phyloP scores from a whole-genome alignment of 2,888 invertebrate species.

The Caenorhabditis sp. region DNA sequence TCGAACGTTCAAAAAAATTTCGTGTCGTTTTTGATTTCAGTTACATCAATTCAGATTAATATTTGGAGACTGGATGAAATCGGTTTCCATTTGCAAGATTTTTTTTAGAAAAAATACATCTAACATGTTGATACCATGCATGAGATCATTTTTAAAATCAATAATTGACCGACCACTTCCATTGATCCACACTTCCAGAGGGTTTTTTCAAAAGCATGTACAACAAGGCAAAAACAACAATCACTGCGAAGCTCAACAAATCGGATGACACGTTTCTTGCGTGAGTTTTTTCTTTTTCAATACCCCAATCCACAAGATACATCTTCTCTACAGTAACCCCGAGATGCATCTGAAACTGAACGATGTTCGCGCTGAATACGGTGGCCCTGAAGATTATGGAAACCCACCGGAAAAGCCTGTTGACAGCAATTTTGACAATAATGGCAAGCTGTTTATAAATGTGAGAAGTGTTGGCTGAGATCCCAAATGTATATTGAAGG shows the following conservation, averaged over 20 bases:
- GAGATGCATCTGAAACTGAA: not conserved
- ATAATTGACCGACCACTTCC: too few species aligned
- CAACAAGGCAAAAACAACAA: constrained; percentile 1
- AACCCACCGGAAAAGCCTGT: not conserved
- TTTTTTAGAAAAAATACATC: too few species aligned
- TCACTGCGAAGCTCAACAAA: not conserved
- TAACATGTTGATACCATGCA: too few species aligned
- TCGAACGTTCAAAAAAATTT: too few species aligned
- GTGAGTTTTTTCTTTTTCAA: not conserved
- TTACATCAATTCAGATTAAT: too few species aligned
- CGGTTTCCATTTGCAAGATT: too few species aligned
- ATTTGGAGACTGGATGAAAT: too few species aligned
- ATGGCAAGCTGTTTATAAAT: constrained; percentile 1
- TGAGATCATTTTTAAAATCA: too few species aligned
- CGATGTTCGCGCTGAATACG: constrained; percentile 2
- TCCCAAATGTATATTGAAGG: too few species aligned
- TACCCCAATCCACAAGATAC: not conserved
- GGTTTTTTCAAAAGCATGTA: not conserved
- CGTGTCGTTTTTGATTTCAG: too few species aligned
- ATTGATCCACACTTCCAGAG: too few species aligned
- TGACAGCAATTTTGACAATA: not conserved
- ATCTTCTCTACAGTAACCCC: constrained; percentile 1
- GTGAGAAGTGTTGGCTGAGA: not conserved
- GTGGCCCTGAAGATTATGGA: not conserved
- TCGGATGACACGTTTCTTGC: constrained; percentile 5